Conservation (phyloP, 2,888 invertebrate species). For the Teinopalpus imperialis region DNA sequence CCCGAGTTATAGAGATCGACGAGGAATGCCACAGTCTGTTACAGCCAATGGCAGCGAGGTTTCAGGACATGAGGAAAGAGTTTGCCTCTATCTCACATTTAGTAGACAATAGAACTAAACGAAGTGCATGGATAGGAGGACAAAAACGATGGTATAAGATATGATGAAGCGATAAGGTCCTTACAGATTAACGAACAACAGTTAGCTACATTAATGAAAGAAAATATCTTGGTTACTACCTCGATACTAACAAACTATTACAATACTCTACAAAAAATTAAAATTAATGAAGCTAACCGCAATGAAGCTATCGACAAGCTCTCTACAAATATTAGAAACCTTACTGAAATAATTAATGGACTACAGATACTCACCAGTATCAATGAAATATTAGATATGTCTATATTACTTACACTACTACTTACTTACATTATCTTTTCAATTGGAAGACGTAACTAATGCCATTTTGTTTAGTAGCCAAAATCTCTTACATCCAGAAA, state of each 20-base stretch:
- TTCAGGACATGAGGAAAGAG: too few species aligned
- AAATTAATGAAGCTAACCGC: slow-evolving; percentile 21
- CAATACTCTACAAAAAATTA: slow-evolving; percentile 25
- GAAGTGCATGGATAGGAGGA: slow-evolving; percentile 9
- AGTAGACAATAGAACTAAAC: too few species aligned
- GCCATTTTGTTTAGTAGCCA: slow-evolving; percentile 14
- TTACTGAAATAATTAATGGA: background rate
- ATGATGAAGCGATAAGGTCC: slow-evolving; percentile 29
- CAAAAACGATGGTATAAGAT: slow-evolving; percentile 32
- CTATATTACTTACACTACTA: too few species aligned
- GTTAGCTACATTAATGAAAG: slow-evolving; percentile 29
- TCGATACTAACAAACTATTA: slow-evolving; percentile 24
- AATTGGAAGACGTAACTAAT: slow-evolving; percentile 25
- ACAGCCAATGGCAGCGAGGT: too few species aligned
- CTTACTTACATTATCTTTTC: slow-evolving; percentile 27
- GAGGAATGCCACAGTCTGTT: too few species aligned
- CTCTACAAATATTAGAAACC: slow-evolving; percentile 8
- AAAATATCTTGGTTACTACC: slow-evolving; percentile 32
- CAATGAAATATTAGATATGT: background rate
- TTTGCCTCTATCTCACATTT: too few species aligned
- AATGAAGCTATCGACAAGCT: slow-evolving; percentile 22
- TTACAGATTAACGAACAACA: slow-evolving; percentile 27
- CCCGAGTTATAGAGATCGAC: too few species aligned
- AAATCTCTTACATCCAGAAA: slow-evolving; percentile 31
- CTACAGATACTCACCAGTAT: background rate